Base-by-base conservation (phyloP, 2,113 vertebrate genomes). In the Hippocampus comes region DNA sequence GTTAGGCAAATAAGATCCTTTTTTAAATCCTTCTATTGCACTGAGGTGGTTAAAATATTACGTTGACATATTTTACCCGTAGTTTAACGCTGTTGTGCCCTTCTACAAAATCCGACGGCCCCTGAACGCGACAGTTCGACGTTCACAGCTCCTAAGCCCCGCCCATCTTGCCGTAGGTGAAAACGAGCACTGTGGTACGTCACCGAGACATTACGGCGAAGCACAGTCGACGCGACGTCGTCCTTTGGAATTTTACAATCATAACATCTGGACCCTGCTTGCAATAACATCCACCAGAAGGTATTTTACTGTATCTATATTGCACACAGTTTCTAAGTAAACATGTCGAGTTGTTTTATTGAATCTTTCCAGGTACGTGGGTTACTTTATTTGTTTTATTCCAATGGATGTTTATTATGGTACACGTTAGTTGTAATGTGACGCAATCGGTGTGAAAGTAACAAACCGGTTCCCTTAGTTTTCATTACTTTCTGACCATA, bases 121-220 rank as follows among this genome's bases (percentile, higher is more conserved):
- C 63, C 0, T 61, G 77, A 87, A 88, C 30, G 85, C 74, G 72
- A 56, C 86, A 75, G 49, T 27, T 78, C 7, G 74, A 70, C 46
- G 81, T 82, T 84, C 78, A 79, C 67, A 80, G 71, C 77, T 66
- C 70, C n/a, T 14, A 27, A 3, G 64, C 42, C 23, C 85, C 82
- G 43, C 20, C 76, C 68, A 2, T 21, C 9, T 53, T 14, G 43
- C n/a, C 1, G 17, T 66, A 30, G 1, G 27, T 67, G 49, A 71
- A 71, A 63, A 70, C 70, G 73, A 20, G 65, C 38, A 21, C 56
- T 25, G 21, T 78, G 75, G 74, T 72, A 68, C 75, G 5, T 25
- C 66, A 15, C 1, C 46, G 41, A 3, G 14, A 68, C 77, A 69
- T 34, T 70, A 7, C 25, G 17, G 68, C 49, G 9, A 4, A 48